Base-by-base conservation (phyloP, 2,113 vertebrate species). In the Ceyx melanurus region DNA sequence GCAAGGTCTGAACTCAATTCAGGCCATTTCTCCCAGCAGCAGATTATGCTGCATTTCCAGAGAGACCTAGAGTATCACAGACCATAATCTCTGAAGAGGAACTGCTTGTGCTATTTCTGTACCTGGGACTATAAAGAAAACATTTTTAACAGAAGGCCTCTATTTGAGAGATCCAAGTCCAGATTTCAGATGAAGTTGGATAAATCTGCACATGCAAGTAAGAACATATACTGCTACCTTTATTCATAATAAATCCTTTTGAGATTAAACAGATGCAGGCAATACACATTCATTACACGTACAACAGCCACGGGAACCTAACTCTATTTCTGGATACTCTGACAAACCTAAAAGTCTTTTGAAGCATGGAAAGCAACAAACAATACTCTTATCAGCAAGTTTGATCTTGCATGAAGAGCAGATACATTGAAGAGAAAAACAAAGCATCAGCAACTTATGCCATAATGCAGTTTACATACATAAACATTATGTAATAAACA, bases 321-420 rank as follows among this genome's bases (percentile, higher is more conserved):
- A 54, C 33, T 53, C 48, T 2, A 1, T 51, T 80, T 53, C 76
- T 79, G 77, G 45, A 75, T 58, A 35, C n/a, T 82, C 29, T 88
- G 73, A 71, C 92, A 93, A 89, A 77, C 48, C 64, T 84, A 37
- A 45, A 89, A 88, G 42, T 48, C 82, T 74, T 94, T 40, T 82
- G 86, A 91, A 93, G 71, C 14, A 37, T 40, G 23, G 17, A 78
- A 53, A 94, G 57, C 33, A 90, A 82, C 66, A 90, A 90, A 57
- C 45, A 50, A 53, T 14, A 62, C 10, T 15, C 58, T 78, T 70
- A 92, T 70, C 81, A 76, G 71, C 78, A 77, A 72, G 50, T 67
- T 56, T 68, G 33, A 82, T 85, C 92, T 91, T 71, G 77, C 67
- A 92, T 74, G 48, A 90, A 65, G 74, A 82, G 26, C 23, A 87